phyloP scores from a whole-genome alignment of 2,113 vertebrate species.

The Tympanuchus pallidicinctus region DNA sequence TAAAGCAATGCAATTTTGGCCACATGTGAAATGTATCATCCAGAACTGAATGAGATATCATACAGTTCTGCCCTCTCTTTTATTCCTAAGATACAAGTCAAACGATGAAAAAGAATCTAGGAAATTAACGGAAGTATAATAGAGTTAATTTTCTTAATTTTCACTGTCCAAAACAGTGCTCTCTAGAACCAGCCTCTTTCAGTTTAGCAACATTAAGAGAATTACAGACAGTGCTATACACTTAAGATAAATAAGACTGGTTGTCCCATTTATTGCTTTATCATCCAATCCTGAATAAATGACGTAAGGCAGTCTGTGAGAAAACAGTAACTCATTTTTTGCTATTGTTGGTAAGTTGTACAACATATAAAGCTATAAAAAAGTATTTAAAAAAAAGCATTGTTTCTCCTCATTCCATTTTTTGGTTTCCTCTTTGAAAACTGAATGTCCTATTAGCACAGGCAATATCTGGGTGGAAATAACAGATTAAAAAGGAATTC shows the following conservation, averaged over 20 bases:
- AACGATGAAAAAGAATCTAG: not conserved
- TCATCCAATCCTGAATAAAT: not conserved
- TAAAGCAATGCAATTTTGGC: not conserved
- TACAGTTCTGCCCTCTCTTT: not conserved
- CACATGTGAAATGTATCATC: not conserved
- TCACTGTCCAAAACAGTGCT: not conserved
- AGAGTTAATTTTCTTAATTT: not conserved
- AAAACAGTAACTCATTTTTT: not conserved
- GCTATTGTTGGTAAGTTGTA: not conserved
- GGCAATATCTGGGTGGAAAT: not conserved
- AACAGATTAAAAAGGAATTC: not conserved
- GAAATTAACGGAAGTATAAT: not conserved
- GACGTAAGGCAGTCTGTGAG: not conserved
- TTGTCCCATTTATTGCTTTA: not conserved
- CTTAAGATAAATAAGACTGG: not conserved
- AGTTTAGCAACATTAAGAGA: not conserved
- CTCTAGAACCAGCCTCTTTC: not conserved
- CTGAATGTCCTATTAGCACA: not conserved
- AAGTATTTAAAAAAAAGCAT: not conserved
- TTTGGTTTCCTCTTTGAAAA: not conserved
- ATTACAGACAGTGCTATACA: rapidly evolving
- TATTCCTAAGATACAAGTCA: not conserved
- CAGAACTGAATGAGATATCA: not conserved
- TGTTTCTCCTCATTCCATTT: not conserved
- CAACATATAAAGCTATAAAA: not conserved